Percentiles rank a stretch among this genome's conserved stretches.
Evolutionary conservation across 2,113 vertebrate genomes (phyloP).

Genomic region (Callospermophilus lateralis): DNA sequence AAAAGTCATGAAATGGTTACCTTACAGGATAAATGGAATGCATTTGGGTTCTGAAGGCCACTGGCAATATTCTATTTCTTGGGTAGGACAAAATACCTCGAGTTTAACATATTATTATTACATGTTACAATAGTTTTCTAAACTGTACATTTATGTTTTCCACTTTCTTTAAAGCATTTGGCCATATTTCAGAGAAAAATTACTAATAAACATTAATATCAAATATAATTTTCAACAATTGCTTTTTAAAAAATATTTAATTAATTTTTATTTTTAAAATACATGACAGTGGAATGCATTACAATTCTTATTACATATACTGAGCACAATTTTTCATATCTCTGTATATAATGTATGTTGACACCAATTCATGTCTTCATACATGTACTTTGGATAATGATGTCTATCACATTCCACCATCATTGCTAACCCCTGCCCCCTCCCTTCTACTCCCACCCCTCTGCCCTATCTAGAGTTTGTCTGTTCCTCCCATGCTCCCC

Average conservation of each 20-base stretch:
- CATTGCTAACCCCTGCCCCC: too few relatives aligned
- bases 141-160: not conserved
- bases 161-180: not conserved
- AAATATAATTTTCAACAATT: not conserved
- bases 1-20: not conserved
- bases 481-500: too few relatives aligned
- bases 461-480: too few relatives aligned
- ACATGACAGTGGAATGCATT: too few relatives aligned
- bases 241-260: not conserved
- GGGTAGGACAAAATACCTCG: not conserved
- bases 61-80: not conserved
- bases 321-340: too few relatives aligned
- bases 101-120: not conserved
- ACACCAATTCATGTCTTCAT: too few relatives aligned
- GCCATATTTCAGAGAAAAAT: conserved; percentile 19
- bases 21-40: not conserved
- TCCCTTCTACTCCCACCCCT: too few relatives aligned
- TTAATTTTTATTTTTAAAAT: too few relatives aligned
- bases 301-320: too few relatives aligned
- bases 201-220: not conserved
- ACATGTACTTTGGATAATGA: too few relatives aligned
- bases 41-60: not conserved
- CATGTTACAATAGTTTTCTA: not conserved
- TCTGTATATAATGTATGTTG: too few relatives aligned
- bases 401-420: too few relatives aligned